phyloP scores from a whole-genome alignment of 2,113 vertebrate genomes.

The Hypanus sabinus region DNA sequence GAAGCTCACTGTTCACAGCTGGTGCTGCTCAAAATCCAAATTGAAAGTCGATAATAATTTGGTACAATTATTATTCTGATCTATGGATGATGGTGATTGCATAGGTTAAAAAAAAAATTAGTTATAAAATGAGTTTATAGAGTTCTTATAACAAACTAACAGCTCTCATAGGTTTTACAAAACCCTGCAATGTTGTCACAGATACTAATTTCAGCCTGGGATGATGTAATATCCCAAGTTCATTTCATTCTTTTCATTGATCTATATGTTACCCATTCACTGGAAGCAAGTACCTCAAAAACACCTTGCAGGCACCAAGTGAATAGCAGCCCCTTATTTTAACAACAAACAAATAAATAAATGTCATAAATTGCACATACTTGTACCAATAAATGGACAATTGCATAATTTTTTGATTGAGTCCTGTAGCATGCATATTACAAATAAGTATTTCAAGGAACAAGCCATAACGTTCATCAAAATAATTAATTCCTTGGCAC shows the following conservation, averaged over 20 bases:
- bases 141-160: neutral
- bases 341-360: neutral
- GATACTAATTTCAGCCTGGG: neutral
- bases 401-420: neutral
- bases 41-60: neutral
- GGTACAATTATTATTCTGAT: neutral
- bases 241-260: constrained; percentile 1
- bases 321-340: neutral
- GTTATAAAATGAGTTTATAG: neutral
- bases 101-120: neutral
- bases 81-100: neutral
- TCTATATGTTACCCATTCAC: neutral
- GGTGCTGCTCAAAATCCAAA: neutral
- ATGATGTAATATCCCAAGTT: neutral
- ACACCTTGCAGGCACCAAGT: neutral
- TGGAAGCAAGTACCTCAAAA: neutral
- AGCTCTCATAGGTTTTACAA: neutral
- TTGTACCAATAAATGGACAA: neutral
- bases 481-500: constrained; percentile 30
- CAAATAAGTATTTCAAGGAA: neutral
- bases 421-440: neutral
- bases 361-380: neutral
- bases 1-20: neutral
- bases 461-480: neutral
- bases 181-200: neutral